Conservation (phyloP, 2,797 vertebrate species). For the Sardinella longiceps region DNA sequence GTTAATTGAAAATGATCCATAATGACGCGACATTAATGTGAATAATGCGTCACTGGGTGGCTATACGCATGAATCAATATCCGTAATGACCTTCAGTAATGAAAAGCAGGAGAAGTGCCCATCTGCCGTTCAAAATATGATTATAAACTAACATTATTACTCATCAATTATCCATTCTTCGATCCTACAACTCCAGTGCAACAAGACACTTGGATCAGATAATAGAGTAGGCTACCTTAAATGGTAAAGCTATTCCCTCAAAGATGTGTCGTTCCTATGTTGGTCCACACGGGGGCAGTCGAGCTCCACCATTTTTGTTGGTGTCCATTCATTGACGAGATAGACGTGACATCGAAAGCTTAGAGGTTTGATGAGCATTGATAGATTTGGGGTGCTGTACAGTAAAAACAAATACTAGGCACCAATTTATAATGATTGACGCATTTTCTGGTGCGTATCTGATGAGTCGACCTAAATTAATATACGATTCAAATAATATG, state of each 20-base stretch:
- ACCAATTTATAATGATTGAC: background rate
- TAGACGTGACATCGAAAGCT: background rate
- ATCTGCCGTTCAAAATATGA: too few species aligned
- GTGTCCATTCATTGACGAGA: background rate
- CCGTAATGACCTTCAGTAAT: background rate
- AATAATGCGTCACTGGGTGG: background rate
- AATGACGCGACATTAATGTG: too few species aligned
- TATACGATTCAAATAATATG: background rate
- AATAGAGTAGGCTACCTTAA: background rate
- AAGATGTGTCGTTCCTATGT: background rate
- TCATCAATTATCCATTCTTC: background rate
- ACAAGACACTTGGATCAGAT: background rate
- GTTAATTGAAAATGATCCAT: background rate
- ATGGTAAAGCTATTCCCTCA: background rate
- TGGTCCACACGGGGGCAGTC: slow-evolving; percentile 7
- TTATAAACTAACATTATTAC: background rate
- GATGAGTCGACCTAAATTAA: background rate
- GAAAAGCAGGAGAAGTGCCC: background rate
- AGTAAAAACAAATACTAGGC: background rate
- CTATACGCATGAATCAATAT: background rate
- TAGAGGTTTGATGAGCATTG: background rate
- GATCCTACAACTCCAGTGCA: background rate
- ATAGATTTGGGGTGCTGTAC: background rate
- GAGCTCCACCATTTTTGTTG: background rate
- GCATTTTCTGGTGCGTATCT: background rate